phyloP scores from a whole-genome alignment of 2,113 vertebrate species.

The Chlorodrepanis virens region DNA sequence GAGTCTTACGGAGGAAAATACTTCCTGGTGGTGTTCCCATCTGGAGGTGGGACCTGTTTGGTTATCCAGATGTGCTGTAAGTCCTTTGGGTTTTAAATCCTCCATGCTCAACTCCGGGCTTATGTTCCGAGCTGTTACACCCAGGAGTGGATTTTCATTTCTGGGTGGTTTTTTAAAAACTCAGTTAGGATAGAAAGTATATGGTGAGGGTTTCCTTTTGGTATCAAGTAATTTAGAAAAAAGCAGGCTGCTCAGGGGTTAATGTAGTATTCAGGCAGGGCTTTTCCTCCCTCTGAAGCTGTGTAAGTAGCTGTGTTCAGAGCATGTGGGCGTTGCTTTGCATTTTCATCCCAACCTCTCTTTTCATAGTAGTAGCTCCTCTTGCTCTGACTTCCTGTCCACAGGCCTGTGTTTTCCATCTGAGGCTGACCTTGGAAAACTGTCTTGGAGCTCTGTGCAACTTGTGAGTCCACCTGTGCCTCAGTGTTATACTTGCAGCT shows the following conservation, averaged over 20 bases:
- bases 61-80: neutral
- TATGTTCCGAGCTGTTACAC: neutral
- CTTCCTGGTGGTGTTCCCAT: neutral
- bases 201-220: accelerated
- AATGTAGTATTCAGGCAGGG: neutral
- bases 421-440: neutral
- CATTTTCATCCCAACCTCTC: neutral
- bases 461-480: neutral
- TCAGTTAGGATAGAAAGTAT: neutral
- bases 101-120: accelerated
- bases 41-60: neutral
- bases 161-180: accelerated
- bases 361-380: neutral
- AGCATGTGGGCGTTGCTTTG: neutral
- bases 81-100: neutral
- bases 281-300: neutral
- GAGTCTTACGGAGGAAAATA: neutral
- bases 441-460: neutral
- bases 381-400: neutral
- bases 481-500: neutral
- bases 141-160: neutral
- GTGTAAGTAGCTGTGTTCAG: neutral
- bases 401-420: neutral
- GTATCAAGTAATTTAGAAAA: neutral
- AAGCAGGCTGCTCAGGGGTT: neutral